Conservation (phyloP, 2,888 invertebrate genomes). For the Scaptomyza reducta region DNA sequence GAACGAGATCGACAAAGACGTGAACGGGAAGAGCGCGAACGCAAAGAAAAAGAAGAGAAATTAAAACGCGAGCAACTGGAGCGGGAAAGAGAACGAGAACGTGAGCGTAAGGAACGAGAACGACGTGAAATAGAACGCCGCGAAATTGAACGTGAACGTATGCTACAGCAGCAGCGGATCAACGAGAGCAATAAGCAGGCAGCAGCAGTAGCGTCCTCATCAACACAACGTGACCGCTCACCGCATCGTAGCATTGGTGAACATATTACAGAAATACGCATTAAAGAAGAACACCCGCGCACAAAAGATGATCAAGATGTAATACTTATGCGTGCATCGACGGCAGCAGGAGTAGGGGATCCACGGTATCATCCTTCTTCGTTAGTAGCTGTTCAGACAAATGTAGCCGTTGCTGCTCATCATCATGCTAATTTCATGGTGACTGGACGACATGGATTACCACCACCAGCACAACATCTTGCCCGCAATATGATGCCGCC, state of each 20-base stretch:
- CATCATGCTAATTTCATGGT: slow-evolving; percentile 85
- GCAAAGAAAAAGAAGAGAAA: slow-evolving; percentile 85
- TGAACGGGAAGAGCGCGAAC: slow-evolving; percentile 84
- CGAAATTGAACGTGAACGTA: slow-evolving; percentile 87
- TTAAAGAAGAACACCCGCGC: slow-evolving; percentile 88
- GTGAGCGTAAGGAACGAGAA: slow-evolving; percentile 86
- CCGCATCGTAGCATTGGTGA: slow-evolving; percentile 89
- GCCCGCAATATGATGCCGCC: slow-evolving; percentile 86
- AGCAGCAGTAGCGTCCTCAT: slow-evolving; percentile 81
- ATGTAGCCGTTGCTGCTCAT: slow-evolving; percentile 81
- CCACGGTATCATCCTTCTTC: slow-evolving; percentile 86
- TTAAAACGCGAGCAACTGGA: slow-evolving; percentile 86
- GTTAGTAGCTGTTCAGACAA: slow-evolving; percentile 83
- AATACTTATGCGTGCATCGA: slow-evolving; percentile 83
- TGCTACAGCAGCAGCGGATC: slow-evolving; percentile 86
- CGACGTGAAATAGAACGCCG: slow-evolving; percentile 86
- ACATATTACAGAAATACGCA: slow-evolving; percentile 80
- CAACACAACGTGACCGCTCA: slow-evolving; percentile 87
- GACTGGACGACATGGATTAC: slow-evolving; percentile 83
- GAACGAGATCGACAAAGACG: slow-evolving; percentile 84
- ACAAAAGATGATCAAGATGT: slow-evolving; percentile 85
- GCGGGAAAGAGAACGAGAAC: slow-evolving; percentile 86
- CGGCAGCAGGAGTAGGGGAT: slow-evolving; percentile 81
- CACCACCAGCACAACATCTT: slow-evolving; percentile 85
- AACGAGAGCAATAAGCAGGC: slow-evolving; percentile 85